Evolutionary conservation across 2,888 invertebrate genomes (phyloP).

Genomic region (Cheilosia vulpina): DNA sequence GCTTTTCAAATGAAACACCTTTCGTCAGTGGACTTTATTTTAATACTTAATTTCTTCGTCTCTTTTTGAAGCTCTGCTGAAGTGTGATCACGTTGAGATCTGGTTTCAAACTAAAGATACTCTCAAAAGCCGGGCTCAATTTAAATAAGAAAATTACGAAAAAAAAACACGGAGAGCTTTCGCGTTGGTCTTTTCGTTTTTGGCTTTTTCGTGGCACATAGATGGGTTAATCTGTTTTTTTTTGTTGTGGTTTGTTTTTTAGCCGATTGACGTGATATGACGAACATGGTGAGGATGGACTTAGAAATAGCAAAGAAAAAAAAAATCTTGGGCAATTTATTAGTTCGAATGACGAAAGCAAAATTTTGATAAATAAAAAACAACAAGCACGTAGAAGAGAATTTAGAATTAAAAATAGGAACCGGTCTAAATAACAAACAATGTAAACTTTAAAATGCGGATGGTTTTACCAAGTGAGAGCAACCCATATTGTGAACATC

Average conservation of each 20-base stretch:
- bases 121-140: conserved; percentile 60
- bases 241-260: conserved; percentile 2
- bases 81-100: conserved; percentile 65
- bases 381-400: conserved; percentile 45
- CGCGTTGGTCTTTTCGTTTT: conserved; percentile 25
- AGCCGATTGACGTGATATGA: conserved; percentile 50
- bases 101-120: conserved; percentile 73
- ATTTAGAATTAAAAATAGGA: conserved; percentile 55
- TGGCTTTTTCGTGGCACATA: conserved; percentile 1
- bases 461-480: conserved; percentile 64
- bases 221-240: not conserved
- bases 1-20: conserved; percentile 5
- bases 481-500: conserved; percentile 58
- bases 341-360: conserved; percentile 63
- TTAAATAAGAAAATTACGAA: conserved; percentile 66
- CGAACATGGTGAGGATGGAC: conserved; percentile 46
- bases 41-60: conserved; percentile 11
- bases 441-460: conserved; percentile 34
- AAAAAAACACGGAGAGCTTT: conserved; percentile 34
- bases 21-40: conserved; percentile 9
- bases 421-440: conserved; percentile 68
- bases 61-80: conserved; percentile 11
- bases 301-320: conserved; percentile 31
- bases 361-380: conserved; percentile 25
- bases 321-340: conserved; percentile 41